These are phyloP conservation scores for Osmerus mordax DNA, from an alignment of 2,113 vertebrate genomes.

Conservation along the genomic window DNA sequence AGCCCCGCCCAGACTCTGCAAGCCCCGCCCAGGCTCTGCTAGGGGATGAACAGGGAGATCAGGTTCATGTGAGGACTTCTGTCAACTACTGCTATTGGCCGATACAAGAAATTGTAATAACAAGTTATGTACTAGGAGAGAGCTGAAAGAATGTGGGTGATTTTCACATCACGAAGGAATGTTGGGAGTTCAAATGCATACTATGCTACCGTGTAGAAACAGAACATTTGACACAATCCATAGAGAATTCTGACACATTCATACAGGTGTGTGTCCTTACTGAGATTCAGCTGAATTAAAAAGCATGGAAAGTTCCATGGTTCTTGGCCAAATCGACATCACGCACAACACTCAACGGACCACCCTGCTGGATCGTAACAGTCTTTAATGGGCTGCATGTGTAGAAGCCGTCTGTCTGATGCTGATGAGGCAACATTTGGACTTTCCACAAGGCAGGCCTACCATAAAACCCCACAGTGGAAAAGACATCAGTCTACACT, in stretches of 20 bases:
- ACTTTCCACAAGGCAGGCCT: conserved; percentile 2
- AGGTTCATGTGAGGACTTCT: not conserved
- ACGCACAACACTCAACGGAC: conserved; percentile 32
- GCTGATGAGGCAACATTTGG: conserved; percentile 16
- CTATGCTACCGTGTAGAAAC: not conserved
- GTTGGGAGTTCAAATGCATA: too few relatives aligned
- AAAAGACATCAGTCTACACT: too few relatives aligned
- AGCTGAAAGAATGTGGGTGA: not conserved
- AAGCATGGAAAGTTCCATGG: conserved; percentile 46
- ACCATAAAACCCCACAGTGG: not conserved
- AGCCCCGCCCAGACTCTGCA: conserved; percentile 21
- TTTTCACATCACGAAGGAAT: not conserved
- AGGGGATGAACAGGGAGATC: not conserved
- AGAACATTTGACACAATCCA: not conserved
- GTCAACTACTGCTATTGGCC: not conserved
- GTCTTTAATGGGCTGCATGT: conserved; percentile 34
- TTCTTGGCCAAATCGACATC: conserved; percentile 17
- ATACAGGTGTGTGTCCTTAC: not conserved
- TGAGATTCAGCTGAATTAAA: not conserved
- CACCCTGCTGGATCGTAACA: conserved; percentile 17
- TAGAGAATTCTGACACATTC: not conserved
- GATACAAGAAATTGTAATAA: too few relatives aligned
- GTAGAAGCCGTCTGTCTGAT: conserved; percentile 14
- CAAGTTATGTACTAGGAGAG: too few relatives aligned
- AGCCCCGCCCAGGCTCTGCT: conserved; percentile 23